These are phyloP conservation scores for Melitaea athalia DNA, from an alignment of 2,888 invertebrate genomes.

Conservation along the genomic window DNA sequence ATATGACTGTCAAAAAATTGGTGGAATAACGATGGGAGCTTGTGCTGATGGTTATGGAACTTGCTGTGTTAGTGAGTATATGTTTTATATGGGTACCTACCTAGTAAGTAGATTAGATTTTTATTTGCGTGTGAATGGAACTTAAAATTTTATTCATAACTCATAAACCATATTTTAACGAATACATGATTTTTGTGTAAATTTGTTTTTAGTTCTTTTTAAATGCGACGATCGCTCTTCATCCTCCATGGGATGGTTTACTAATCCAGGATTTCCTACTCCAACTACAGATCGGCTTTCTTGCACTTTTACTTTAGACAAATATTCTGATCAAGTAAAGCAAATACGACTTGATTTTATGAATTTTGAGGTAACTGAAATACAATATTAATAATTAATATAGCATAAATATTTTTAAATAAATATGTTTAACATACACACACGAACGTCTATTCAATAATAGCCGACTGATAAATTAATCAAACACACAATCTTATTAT, in stretches of 20 bases:
- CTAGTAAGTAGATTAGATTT: no score
- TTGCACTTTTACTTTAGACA: conserved; percentile 85
- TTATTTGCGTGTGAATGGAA: no score
- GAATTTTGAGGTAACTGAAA: conserved; percentile 84
- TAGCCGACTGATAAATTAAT: no score
- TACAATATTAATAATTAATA: not conserved
- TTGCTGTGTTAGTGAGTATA: conserved; percentile 88
- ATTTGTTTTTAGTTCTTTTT: conserved; percentile 79
- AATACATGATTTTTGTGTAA: not conserved
- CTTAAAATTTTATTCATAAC: no score
- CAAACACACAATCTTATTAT: no score
- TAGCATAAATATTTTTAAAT: not conserved
- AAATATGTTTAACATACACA: no score
- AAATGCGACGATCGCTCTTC: conserved; percentile 85
- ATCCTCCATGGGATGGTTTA: conserved; percentile 86
- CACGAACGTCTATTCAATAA: not conserved
- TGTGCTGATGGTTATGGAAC: conserved; percentile 89
- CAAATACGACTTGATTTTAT: conserved; percentile 87
- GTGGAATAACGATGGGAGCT: conserved; percentile 84
- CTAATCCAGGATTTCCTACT: conserved; percentile 86
- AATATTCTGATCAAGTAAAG: conserved; percentile 82
- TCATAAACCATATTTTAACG: not conserved
- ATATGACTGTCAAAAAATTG: conserved; percentile 84
- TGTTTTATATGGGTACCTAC: not conserved
- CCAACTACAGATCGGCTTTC: conserved; percentile 81